Evolutionary conservation across 2,113 vertebrate genomes (phyloP), one percentile per base, ranked within the genome.

Genomic region (Synchiropus splendidus): DNA sequence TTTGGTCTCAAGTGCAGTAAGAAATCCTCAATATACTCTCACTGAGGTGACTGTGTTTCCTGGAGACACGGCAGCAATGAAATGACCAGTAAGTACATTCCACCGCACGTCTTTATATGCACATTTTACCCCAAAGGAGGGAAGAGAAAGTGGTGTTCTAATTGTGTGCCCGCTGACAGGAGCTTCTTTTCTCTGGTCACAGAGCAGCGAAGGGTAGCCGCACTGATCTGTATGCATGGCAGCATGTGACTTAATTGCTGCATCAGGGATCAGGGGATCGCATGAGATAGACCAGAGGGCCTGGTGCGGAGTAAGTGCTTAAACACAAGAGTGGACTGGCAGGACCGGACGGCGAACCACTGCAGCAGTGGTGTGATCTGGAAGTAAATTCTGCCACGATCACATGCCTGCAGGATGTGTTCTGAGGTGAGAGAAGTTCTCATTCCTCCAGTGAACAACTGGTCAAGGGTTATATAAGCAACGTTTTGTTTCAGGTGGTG

Each of bases 171-270:
- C 39, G 39, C 49, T 61, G 44, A 54, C 61, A 55, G 44, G 49
- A 39, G 16, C 35, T 48, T 54, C 39, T 36, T 12, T 17, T 40
- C 12, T 41, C 47, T 39, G 15, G 16, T 64, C 54, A 33, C 12
- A n/a, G 33, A 44, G 30, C 11, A 43, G 53, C 1, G 21, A 12
- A 39, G 61, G 64, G 55, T 68, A 60, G 11, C 45, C 31, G 38
- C 35, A 18, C 64, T 75, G 57, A 55, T 72, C 52, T 51, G 55
- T 65, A 74, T 67, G 61, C 56, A 71, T 66, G 50, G 41, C 12
- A 36, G 48, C 45, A 45, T 58, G 34, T 16, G 45, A 41, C 40
- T 55, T 67, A 70, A 70, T 67, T 68, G 51, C 53, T 48, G 52
- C 17, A 2, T 12, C 3, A 6, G 39, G 56, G 56, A 17, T 18